Evolutionary conservation across 1,140 invertebrate species (phyloP), one percentile per base, ranked within the genome.

Genomic region (Drosophila repleta): DNA sequence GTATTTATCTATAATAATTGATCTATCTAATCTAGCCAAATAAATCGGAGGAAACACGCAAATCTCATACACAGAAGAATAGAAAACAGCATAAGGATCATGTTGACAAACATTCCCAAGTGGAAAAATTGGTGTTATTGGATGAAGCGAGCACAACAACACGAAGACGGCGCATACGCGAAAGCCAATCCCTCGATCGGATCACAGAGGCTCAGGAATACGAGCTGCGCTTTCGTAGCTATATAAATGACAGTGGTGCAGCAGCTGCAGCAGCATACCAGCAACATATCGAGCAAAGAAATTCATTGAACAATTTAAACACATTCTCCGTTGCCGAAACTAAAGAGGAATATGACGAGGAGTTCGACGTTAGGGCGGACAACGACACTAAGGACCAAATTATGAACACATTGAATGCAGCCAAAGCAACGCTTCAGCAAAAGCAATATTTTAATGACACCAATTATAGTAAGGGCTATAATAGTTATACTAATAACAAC

Each of bases 111-210:
- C 83, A 89, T 89, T 89, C 84, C 60, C 84, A 89, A 45, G 64
- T 49, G 58, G 76, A 80, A 29, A 87, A 76, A 46, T 37, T 46
- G 52, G 61, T 58, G 35, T 29, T 51, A 56, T 62, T 37, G 15
- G 48, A 71, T 17, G 46, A 13, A 58, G 48, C 64, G 32, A 35
- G 10, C 65, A 48, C 62, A 69, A 26, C 60, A 46, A 60, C 83
- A 13, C 88, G 94, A 56, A 93, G 95, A 69, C 49, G 94, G 70
- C 93, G 96, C 3, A 92, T 96, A 17, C 92, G 96, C 6, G 96
- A 96, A 92, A 96, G 95, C 79, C 96, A 96, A 78, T 96, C 96
- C 7, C 90, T 97, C 20, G 96, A 97, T 90, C 93, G 96, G 24
- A 97, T 97, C 41, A 96, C 96, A 10, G 96, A 96, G 91, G 95